Percentiles rank a stretch among this genome's conserved stretches.
Conservation (phyloP, 2,797 vertebrate species). For the Pipistrellus pygmaeus region DNA sequence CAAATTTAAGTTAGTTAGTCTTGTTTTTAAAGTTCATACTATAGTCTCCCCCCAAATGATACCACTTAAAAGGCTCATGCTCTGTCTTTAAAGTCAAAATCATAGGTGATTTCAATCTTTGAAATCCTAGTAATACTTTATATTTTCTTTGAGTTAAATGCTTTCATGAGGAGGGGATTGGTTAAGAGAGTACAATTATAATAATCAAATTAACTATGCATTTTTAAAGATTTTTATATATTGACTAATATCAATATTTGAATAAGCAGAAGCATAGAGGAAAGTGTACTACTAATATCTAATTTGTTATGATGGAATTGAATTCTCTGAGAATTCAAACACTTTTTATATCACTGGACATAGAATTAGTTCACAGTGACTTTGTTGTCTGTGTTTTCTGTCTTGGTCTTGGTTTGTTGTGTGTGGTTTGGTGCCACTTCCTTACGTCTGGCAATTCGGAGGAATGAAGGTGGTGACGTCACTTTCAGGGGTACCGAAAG, state of each 20-base stretch:
- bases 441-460: neutral
- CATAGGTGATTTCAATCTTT: neutral
- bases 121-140: neutral
- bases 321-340: neutral
- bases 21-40: slow-evolving; percentile 78
- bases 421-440: no score
- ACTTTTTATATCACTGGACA: neutral
- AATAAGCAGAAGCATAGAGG: neutral
- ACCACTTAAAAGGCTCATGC: neutral
- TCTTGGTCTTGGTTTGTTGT: neutral
- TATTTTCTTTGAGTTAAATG: neutral
- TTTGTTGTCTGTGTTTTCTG: neutral
- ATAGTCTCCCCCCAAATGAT: slow-evolving; percentile 25
- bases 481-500: neutral
- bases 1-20: slow-evolving; percentile 61
- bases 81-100: neutral
- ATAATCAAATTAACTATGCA: neutral
- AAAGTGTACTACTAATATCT: neutral
- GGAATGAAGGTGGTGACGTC: neutral
- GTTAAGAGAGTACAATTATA: slow-evolving; percentile 7
- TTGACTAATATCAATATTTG: neutral
- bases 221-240: neutral
- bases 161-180: neutral
- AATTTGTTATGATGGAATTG: neutral
- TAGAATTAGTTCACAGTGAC: neutral